phyloP scores from a whole-genome alignment of 2,113 vertebrate species.

The Paradoxurus hermaphroditus region DNA sequence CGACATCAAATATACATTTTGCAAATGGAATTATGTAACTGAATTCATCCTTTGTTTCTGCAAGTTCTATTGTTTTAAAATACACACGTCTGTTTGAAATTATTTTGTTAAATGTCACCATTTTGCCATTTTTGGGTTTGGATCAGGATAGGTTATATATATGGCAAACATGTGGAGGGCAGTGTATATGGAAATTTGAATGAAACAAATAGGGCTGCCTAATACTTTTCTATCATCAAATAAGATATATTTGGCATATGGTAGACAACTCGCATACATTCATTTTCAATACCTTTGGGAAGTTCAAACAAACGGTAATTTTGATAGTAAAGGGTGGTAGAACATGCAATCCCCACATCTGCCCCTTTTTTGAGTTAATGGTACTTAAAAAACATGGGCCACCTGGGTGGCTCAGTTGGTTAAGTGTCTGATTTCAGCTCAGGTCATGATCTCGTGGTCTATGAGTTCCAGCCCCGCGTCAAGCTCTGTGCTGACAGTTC shows the following conservation, averaged over 20 bases:
- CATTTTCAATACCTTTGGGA: not conserved
- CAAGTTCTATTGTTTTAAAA: not conserved
- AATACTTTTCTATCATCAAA: not conserved
- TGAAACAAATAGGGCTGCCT: not conserved
- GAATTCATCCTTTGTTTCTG: not conserved
- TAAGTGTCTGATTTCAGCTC: too few relatives aligned
- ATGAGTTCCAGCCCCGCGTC: too few relatives aligned
- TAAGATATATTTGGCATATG: not conserved
- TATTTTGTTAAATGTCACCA: not conserved
- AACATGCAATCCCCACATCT: not conserved
- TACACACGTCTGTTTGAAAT: not conserved
- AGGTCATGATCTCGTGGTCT: too few relatives aligned
- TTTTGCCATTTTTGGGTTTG: not conserved
- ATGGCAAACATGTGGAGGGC: not conserved
- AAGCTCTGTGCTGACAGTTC: too few relatives aligned
- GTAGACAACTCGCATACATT: not conserved
- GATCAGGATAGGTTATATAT: not conserved
- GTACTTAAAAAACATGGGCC: not conserved
- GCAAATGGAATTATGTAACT: not conserved
- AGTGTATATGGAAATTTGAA: not conserved
- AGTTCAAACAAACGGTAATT: not conserved
- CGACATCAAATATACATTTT: not conserved
- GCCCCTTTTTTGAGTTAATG: not conserved
- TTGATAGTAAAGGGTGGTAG: not conserved
- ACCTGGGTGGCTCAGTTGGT: too few relatives aligned